These are phyloP conservation scores for Nomada fucata DNA, from an alignment of 2,888 invertebrate species.

Conservation along the genomic window DNA sequence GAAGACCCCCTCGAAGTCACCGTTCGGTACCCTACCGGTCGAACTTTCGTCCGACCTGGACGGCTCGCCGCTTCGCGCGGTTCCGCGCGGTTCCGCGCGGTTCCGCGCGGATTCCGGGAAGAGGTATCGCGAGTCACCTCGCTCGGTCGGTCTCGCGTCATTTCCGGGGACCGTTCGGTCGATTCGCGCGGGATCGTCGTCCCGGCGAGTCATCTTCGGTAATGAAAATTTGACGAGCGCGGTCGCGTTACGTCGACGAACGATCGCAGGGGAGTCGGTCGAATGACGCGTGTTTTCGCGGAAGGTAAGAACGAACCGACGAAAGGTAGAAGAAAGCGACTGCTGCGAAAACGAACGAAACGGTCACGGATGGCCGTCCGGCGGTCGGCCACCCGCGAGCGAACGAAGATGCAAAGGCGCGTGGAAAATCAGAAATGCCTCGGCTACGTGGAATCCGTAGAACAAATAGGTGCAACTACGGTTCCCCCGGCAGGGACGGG, in stretches of 20 bases:
- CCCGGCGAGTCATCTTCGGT: conserved; percentile 57
- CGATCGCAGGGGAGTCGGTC: background rate
- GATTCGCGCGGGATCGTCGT: conserved; percentile 2
- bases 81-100: conserved; percentile 20
- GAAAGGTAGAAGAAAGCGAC: conserved; percentile 8
- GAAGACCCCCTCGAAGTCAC: conserved; percentile 62
- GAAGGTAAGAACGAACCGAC: background rate
- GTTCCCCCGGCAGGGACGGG: conserved; percentile 38
- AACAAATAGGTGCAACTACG: conserved; percentile 74
- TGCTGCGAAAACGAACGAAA: conserved; percentile 45
- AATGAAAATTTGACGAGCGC: conserved; percentile 37
- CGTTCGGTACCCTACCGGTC: conserved; percentile 29
- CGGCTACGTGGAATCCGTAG: conserved; percentile 69
- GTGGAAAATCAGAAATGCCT: conserved; percentile 81
- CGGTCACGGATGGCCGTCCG: conserved; percentile 56
- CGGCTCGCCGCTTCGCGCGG: background rate
- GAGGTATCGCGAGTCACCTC: conserved; percentile 51
- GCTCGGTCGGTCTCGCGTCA: conserved; percentile 37
- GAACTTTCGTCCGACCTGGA: background rate
- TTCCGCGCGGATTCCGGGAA: conserved; percentile 33
- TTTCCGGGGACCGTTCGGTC: conserved; percentile 60
- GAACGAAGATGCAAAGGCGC: conserved; percentile 69
- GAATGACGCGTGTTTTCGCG: background rate
- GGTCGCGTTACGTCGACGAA: background rate
- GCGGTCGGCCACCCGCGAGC: conserved; percentile 65